These are phyloP conservation scores for Brassicogethes aeneus DNA, from an alignment of 2,888 invertebrate species.

Conservation along the genomic window DNA sequence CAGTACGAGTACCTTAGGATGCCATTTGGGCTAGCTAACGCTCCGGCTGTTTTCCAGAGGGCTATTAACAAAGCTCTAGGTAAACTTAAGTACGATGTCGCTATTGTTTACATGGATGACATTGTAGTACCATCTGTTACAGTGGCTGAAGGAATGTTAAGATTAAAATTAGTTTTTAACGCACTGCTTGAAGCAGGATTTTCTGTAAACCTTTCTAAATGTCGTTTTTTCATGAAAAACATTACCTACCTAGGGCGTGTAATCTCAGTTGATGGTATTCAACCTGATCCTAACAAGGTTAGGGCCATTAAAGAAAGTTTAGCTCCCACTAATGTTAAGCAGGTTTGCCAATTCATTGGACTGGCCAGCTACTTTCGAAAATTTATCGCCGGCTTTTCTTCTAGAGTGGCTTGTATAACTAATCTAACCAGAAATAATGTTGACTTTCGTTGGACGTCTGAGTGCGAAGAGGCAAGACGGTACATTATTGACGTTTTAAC, in stretches of 20 bases:
- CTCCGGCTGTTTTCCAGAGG: too few relatives aligned
- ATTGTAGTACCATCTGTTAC: too few relatives aligned
- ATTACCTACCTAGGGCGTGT: too few relatives aligned
- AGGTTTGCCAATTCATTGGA: constrained; percentile 3
- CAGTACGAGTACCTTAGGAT: too few relatives aligned
- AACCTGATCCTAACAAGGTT: constrained; percentile 2
- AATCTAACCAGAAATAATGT: constrained; percentile 9
- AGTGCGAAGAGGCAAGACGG: constrained; percentile 6
- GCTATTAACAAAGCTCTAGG: too few relatives aligned
- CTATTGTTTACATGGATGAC: too few relatives aligned
- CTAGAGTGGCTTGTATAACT: constrained; percentile 11
- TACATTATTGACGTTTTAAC: constrained; percentile 8
- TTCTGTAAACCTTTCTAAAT: constrained; percentile 4
- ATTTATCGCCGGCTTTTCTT: constrained; percentile 7
- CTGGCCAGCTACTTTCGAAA: constrained; percentile 7
- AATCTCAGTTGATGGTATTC: constrained; percentile 6
- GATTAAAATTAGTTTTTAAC: too few relatives aligned
- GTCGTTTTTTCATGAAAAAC: constrained; percentile 7
- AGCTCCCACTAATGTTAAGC: constrained; percentile 3
- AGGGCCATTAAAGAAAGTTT: constrained; percentile 5
- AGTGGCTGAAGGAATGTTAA: too few relatives aligned
- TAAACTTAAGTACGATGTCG: too few relatives aligned
- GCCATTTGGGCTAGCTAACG: too few relatives aligned
- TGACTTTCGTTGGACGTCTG: constrained; percentile 6
- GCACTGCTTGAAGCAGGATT: constrained; percentile 1